Conservation (phyloP, 2,113 vertebrate genomes). For the Vidua macroura region DNA sequence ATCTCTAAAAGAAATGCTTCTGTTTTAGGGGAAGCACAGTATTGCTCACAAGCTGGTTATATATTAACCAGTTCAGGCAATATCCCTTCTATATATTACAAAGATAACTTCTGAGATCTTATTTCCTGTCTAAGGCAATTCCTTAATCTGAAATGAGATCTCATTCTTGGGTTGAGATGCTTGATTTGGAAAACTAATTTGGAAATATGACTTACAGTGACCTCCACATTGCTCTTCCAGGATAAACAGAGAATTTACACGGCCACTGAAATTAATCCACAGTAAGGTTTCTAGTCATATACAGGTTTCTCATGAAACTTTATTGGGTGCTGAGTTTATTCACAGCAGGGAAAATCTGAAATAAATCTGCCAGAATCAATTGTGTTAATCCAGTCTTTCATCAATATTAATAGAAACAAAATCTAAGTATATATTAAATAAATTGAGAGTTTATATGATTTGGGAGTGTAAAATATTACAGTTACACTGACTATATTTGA, state of each 20-base stretch:
- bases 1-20: neutral
- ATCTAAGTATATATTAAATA: neutral
- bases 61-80: constrained; percentile 12
- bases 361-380: neutral
- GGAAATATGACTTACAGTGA: neutral
- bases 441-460: neutral
- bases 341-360: neutral
- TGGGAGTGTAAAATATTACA: neutral
- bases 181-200: constrained; percentile 21
- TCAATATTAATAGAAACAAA: neutral
- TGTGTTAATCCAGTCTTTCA: neutral
- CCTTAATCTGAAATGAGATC: constrained; percentile 54
- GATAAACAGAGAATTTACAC: neutral
- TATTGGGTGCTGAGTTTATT: neutral
- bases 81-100: neutral
- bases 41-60: neutral
- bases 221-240: neutral
- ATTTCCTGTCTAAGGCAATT: constrained; percentile 31
- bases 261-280: neutral
- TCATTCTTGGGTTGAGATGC: neutral
- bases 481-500: neutral
- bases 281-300: neutral
- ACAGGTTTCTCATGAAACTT: neutral
- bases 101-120: constrained; percentile 24
- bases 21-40: neutral